Evolutionary conservation across 2,113 vertebrate species (phyloP), one percentile per base, ranked within the genome.

Genomic region (Alethe diademata): DNA sequence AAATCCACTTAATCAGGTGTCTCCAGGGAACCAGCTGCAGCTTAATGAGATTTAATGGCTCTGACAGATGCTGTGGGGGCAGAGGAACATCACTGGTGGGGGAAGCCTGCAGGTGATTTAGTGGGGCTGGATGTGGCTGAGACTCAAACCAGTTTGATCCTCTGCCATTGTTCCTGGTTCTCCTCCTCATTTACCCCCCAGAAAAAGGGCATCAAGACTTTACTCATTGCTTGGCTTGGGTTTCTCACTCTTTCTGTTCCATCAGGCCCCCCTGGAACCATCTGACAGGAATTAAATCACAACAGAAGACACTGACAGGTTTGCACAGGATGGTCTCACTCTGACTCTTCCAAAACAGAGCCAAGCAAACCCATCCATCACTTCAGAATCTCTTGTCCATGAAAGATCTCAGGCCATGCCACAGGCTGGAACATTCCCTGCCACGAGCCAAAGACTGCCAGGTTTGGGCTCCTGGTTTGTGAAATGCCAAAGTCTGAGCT

Each of bases 31-130:
- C 24, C 51, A 79, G 5, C 2, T 78, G 88, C 58, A 62, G 18
- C 58, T 91, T 93, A 80, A 64, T 94, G 90, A 43, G 60, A 62
- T 67, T 91, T 96, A 91, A 96, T 88, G 78, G 85, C 74, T 78
- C 75, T 80, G 78, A 40, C 95, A 96, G 95, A 74, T 95, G 96
- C 70, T 93, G 60, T 74, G 71, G 85, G 74, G 85, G 85, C 71
- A 70, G 9, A 69, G 95, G 67, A 73, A 22, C 43, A 70, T 47
- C 86, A 10, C 57, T 57, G 29, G 51, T 58, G 71, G 6, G 24
- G 79, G 61, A 87, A 85, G 85, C 35, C 78, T 90, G 67, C 28
- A 26, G 83, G 88, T 67, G 91, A 91, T 93, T 94, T 62, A 86
- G 45, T 35, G 50, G 14, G 54, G 48, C 38, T 88, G 40, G 61